Conservation (phyloP, 2,113 vertebrate genomes). For the Tretioscincus oriximinensis region DNA sequence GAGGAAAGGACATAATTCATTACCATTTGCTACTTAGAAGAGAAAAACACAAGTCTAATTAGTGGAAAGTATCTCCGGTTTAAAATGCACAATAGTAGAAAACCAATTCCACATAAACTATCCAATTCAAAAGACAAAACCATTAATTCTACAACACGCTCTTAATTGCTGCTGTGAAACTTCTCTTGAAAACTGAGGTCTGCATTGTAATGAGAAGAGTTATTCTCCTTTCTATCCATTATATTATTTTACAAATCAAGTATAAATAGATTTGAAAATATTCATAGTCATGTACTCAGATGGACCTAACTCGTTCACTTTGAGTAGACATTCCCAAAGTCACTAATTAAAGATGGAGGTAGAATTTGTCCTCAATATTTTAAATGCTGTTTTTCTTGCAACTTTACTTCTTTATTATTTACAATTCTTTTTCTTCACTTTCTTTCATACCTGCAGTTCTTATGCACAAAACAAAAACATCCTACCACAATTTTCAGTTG, state of each 20-base stretch:
- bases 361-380: neutral
- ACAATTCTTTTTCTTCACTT: too few relatives aligned
- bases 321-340: constrained; percentile 69
- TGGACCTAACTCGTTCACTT: constrained; percentile 83
- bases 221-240: constrained; percentile 33
- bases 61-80: neutral
- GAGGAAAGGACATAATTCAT: neutral
- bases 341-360: neutral
- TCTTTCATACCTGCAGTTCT: too few relatives aligned
- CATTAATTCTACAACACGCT: neutral
- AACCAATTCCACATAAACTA: constrained; percentile 22
- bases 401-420: constrained; percentile 64
- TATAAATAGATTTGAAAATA: constrained; percentile 88
- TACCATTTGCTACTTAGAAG: neutral
- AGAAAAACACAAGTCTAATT: neutral
- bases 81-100: constrained; percentile 4
- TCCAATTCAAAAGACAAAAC: constrained; percentile 17
- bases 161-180: constrained; percentile 27
- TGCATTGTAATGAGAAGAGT: neutral
- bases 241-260: constrained; percentile 78
- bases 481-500: too few relatives aligned
- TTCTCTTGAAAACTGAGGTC: constrained; percentile 19
- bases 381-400: neutral
- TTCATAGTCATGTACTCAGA: constrained; percentile 87
- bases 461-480: too few relatives aligned